Evolutionary conservation across 2,888 invertebrate genomes (phyloP).

Genomic region (Drosophila diplacantha): DNA sequence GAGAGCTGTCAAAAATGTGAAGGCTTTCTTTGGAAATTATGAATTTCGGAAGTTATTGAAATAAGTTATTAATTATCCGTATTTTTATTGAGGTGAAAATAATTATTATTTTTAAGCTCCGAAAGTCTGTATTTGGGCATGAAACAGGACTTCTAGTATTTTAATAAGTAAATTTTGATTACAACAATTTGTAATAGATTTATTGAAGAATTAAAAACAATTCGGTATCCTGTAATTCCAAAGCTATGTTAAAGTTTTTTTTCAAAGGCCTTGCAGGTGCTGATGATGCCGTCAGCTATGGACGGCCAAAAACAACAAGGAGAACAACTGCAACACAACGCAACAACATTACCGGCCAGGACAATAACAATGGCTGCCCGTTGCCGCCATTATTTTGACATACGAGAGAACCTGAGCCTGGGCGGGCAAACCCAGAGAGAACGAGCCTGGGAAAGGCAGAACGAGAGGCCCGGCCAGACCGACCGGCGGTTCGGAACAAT

Average conservation of each 20-base stretch:
- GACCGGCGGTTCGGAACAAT: constrained; percentile 33
- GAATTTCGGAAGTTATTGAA: not conserved
- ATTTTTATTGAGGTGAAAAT: not conserved
- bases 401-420: constrained; percentile 52
- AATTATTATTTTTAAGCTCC: not conserved
- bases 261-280: constrained; percentile 9
- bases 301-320: constrained; percentile 12
- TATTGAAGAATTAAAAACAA: not conserved
- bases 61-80: too few species aligned
- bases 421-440: constrained; percentile 21
- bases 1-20: not conserved
- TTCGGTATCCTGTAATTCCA: not conserved
- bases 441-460: constrained; percentile 19
- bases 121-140: not conserved
- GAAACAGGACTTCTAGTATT: not conserved
- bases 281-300: constrained; percentile 22
- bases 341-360: constrained; percentile 16
- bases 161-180: too few species aligned
- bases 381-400: constrained; percentile 65
- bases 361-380: constrained; percentile 48
- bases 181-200: not conserved
- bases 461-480: constrained; percentile 11
- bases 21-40: constrained; percentile 8
- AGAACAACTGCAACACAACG: constrained; percentile 6
- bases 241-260: constrained; percentile 5